phyloP scores from a whole-genome alignment of 2,888 invertebrate genomes.

The Catocala fraxini region DNA sequence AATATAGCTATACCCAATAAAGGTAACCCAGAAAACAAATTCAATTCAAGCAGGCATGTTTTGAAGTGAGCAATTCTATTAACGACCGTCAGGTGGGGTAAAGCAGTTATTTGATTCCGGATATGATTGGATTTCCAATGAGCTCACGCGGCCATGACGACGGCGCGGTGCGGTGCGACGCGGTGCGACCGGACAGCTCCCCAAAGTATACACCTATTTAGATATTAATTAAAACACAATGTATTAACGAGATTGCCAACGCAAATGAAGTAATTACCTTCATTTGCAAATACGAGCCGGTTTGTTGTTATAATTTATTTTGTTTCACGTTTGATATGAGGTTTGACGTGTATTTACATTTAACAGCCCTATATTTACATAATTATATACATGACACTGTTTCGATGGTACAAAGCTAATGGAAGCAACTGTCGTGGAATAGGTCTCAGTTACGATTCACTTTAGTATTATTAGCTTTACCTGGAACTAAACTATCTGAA shows the following conservation, averaged over 20 bases:
- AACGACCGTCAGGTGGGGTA: conserved; percentile 42
- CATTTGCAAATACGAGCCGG: conserved; percentile 58
- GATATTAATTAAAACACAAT: conserved; percentile 70
- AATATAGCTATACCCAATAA: neutral
- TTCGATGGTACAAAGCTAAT: too few relatives aligned
- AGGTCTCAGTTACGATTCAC: too few relatives aligned
- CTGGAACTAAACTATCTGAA: too few relatives aligned
- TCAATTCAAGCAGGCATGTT: conserved; percentile 35
- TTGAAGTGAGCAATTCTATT: conserved; percentile 33
- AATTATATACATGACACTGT: too few relatives aligned
- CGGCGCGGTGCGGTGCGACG: neutral
- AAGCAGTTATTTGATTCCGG: conserved; percentile 55
- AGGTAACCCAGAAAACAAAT: conserved; percentile 28
- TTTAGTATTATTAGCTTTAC: too few relatives aligned
- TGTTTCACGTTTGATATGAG: conserved; percentile 32
- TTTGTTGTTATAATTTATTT: conserved; percentile 55
- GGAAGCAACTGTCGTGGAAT: too few relatives aligned
- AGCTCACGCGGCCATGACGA: conserved; percentile 34
- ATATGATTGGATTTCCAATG: conserved; percentile 67
- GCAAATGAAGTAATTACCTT: conserved; percentile 66
- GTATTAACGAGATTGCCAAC: conserved; percentile 60
- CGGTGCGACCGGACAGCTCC: conserved; percentile 16
- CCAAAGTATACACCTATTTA: conserved; percentile 60
- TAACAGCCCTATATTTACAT: too few relatives aligned
- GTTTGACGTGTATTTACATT: neutral